These are phyloP conservation scores for Sarcophaga peregrina DNA, from an alignment of 1,140 invertebrate genomes.

Conservation along the genomic window DNA sequence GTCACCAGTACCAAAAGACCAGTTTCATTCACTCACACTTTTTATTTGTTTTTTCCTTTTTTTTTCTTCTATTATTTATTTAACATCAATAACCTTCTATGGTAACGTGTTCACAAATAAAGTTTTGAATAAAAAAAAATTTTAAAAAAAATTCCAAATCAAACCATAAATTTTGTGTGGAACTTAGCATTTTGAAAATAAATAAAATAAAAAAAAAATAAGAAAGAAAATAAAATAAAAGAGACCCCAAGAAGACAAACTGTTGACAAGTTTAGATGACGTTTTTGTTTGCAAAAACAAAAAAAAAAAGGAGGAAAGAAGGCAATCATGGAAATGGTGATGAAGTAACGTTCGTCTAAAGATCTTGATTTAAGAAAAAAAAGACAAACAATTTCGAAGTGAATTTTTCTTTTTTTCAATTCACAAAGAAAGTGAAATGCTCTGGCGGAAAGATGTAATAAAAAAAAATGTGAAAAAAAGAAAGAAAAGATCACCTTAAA, in stretches of 20 bases:
- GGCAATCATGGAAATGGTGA: background rate
- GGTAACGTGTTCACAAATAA: background rate
- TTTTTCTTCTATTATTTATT: background rate
- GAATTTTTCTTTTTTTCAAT: background rate
- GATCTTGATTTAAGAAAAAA: background rate
- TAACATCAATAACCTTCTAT: constrained; percentile 19
- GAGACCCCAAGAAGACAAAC: background rate
- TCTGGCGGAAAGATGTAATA: background rate
- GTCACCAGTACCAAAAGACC: background rate
- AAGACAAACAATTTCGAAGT: background rate
- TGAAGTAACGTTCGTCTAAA: background rate
- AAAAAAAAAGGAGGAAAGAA: no score
- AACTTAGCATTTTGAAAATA: no score
- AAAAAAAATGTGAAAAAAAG: background rate
- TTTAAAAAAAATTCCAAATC: background rate
- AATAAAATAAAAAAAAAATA: background rate
- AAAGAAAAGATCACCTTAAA: constrained; percentile 15
- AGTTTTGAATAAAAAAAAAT: background rate
- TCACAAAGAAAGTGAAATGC: constrained; percentile 2
- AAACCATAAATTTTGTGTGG: background rate
- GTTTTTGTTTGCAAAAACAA: no score
- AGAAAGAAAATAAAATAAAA: background rate
- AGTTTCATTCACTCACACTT: background rate
- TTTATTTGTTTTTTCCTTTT: background rate
- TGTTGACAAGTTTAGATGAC: background rate